Base-by-base conservation (phyloP, 2,797 vertebrate genomes). In the Arremon brunneinucha region DNA sequence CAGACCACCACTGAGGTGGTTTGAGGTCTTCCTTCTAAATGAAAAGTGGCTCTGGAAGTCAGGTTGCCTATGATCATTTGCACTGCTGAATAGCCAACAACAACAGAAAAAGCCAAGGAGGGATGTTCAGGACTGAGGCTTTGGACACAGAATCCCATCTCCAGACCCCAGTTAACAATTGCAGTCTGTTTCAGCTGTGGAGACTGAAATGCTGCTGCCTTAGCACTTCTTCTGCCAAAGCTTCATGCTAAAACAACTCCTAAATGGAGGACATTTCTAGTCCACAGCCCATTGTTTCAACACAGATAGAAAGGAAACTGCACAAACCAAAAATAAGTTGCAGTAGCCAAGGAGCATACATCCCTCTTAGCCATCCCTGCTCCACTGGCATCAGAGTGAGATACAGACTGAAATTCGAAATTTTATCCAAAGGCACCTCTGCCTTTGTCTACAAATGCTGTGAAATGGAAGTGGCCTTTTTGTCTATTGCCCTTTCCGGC, bases 311-410 rank as follows among this genome's bases (percentile, higher is more conserved):
- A 83, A 71, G 24, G 14, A 69, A 83, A 37, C 34, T 14, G 37
- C 35, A 53, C 15, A 74, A 78, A 46, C 34, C 14, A 52, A 87
- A 87, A 85, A 43, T n/a, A 43, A 81, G 37, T 32, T 43, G 14
- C 62, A 44, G 32, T 39, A 70, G 60, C 49, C 12, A 2, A 90
- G 57, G n/a, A 77, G 8, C 30, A 14, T 14, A 23, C 0, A 3
- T 50, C 60, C 46, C n/a, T 34, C 35, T 62, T 34, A 52, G 68
- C 44, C 30, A 49, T 21, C 65, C 50, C 24, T 37, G 49, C 24
- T 83, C 68, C 1, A 0, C 52, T 2, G 2, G 23, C 50, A 37
- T 70, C 37, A 30, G 43, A 43, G 24, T 16, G 13, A 4, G 9
- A 56, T 60, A 50, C 2, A 4, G 30, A 41, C n/a, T 43, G 46